phyloP scores from a whole-genome alignment of 2,113 vertebrate species.

The Daboia siamensis region DNA sequence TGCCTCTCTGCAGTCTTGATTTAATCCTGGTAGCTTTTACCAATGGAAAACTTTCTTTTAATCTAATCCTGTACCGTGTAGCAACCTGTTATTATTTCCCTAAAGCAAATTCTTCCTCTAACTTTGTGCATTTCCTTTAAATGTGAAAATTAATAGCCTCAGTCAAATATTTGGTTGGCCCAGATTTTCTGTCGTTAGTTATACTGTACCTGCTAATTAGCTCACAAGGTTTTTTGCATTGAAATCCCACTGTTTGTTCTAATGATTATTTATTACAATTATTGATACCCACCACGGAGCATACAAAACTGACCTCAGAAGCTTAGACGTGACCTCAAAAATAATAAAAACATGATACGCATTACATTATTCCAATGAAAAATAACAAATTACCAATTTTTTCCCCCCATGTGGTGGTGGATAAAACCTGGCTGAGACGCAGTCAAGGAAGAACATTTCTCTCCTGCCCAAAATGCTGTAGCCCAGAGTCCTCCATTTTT shows the following conservation, averaged over 20 bases:
- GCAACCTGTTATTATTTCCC: not conserved
- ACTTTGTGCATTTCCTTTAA: not conserved
- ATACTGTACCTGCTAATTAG: not conserved
- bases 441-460: not conserved
- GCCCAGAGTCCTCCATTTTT: not conserved
- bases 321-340: not conserved
- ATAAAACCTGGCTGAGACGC: not conserved
- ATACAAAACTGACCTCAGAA: not conserved
- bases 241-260: not conserved
- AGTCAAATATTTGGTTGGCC: not conserved
- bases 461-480: not conserved
- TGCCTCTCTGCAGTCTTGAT: not conserved
- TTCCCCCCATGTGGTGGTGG: not conserved
- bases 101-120: not conserved
- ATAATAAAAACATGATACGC: not conserved
- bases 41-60: not conserved
- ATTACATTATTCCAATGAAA: not conserved
- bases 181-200: not conserved
- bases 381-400: not conserved
- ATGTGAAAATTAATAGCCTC: not conserved
- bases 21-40: not conserved
- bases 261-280: not conserved
- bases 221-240: not conserved
- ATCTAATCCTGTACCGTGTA: not conserved
- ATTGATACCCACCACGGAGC: not conserved